Percentiles rank a stretch among this genome's conserved stretches.
phyloP scores from a whole-genome alignment of 2,888 invertebrate species.

The Plemyria rubiginata region DNA sequence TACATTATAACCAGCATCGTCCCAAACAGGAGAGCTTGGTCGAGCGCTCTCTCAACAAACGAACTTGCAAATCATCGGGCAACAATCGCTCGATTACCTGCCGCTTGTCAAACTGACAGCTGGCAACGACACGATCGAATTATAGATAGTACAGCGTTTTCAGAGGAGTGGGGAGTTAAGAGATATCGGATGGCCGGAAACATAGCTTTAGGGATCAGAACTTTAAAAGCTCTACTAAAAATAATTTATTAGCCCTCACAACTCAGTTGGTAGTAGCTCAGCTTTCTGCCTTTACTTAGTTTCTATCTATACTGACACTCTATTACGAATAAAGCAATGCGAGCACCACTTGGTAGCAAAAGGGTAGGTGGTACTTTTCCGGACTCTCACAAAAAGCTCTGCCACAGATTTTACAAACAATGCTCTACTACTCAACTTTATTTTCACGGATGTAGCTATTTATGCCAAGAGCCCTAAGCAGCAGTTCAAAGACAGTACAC shows the following conservation, averaged over 20 bases:
- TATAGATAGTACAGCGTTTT: slow-evolving; percentile 25
- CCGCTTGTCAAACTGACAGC: slow-evolving; percentile 36
- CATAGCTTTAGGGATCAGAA: too few relatives aligned
- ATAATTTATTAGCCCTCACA: too few relatives aligned
- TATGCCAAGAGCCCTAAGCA: not conserved
- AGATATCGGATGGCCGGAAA: not conserved
- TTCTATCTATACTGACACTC: too few relatives aligned
- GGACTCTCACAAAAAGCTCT: too few relatives aligned
- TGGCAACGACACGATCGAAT: slow-evolving; percentile 36
- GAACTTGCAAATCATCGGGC: slow-evolving; percentile 11
- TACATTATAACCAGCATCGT: not conserved
- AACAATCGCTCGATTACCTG: slow-evolving; percentile 32
- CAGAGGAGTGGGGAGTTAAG: slow-evolving; percentile 2
- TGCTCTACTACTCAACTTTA: too few relatives aligned
- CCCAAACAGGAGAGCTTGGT: not conserved
- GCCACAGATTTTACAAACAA: too few relatives aligned
- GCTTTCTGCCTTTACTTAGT: too few relatives aligned
- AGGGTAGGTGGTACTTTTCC: too few relatives aligned
- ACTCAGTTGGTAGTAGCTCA: too few relatives aligned
- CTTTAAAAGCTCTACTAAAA: not conserved
- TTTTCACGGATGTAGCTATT: too few relatives aligned
- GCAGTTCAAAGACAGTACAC: not conserved
- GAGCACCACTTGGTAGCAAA: too few relatives aligned
- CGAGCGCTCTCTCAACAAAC: slow-evolving; percentile 3
- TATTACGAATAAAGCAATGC: too few relatives aligned